Base-by-base conservation (phyloP, 2,797 vertebrate genomes). In the Eospalax fontanierii region DNA sequence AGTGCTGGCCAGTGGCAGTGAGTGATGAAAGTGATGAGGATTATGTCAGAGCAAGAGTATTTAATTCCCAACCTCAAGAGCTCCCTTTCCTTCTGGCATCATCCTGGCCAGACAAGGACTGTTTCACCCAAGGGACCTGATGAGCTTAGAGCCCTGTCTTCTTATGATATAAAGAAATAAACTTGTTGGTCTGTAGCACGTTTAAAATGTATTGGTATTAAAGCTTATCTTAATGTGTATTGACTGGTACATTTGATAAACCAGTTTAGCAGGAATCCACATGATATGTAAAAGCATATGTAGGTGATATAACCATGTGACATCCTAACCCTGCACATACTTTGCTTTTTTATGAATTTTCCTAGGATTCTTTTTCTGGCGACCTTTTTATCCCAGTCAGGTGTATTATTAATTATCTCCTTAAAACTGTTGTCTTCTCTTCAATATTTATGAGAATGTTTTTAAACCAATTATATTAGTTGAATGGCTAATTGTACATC, bases 341-440 rank as follows among this genome's bases (percentile, higher is more conserved):
- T 89, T 71, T 91, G 38, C 3, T 90, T 92, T 75, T 89, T 92
- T 35, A 76, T 80, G 4, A 73, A 87, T 91, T 94, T 95, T 94
- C 54, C 59, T 30, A 83, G 50, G 54, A 71, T 83, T 92, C 46
- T 61, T 85, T 78, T 65, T 65, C 71, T 89, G 66, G 88, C 54
- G 24, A 50, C 73, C 30, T n/a, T 95, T 93, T 94, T 71, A 54
- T 91, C 57, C 33, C 66, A 90, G 8, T 66, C 66, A 24, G 6
- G 22, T 94, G 78, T 93, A 87, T 78, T 76, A 76, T 74, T 63
- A 93, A 71, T 92, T 90, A 78, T 82, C 91, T 93, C 65, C 92
- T 40, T 96, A 78, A 96, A 91, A 70, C 87, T 59, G 24, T 86
- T 91, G 2, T 66, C 89, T 83, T 91, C 50, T 85, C 94, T 93